phyloP scores from a whole-genome alignment of 1,140 invertebrate genomes.

The Diabrotica undecimpunctata region DNA sequence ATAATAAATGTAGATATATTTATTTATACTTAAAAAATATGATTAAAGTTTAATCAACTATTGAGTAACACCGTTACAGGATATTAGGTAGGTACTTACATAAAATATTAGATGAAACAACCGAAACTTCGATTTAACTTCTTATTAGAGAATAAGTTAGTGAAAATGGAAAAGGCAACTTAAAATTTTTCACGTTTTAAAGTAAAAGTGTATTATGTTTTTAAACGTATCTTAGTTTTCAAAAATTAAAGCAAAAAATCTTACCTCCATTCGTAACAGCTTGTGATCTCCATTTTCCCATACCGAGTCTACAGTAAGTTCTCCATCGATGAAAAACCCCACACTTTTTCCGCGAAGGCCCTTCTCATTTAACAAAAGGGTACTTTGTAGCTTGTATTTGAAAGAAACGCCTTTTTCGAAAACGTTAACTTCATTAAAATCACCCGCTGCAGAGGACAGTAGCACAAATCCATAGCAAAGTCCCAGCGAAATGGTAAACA shows the following conservation, averaged over 20 bases:
- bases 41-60: too few relatives aligned
- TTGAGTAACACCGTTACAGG: too few relatives aligned
- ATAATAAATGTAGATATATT: too few relatives aligned
- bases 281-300: conserved; percentile 51
- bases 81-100: too few relatives aligned
- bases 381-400: conserved; percentile 50
- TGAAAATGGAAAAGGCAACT: too few relatives aligned
- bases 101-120: too few relatives aligned
- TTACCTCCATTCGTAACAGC: conserved; percentile 50
- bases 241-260: not conserved
- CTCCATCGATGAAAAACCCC: conserved; percentile 54
- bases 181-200: too few relatives aligned
- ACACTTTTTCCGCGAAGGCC: conserved; percentile 52
- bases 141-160: too few relatives aligned
- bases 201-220: too few relatives aligned
- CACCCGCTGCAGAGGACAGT: conserved; percentile 41
- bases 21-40: too few relatives aligned
- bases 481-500: conserved; percentile 29
- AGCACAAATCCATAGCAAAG: conserved; percentile 41
- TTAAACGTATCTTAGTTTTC: too few relatives aligned
- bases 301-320: conserved; percentile 50
- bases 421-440: conserved; percentile 32
- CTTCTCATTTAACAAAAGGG: conserved; percentile 53
- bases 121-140: too few relatives aligned
- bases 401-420: conserved; percentile 44